phyloP scores from a whole-genome alignment of 2,797 vertebrate genomes.

The Helicolenus hilgendorfi region DNA sequence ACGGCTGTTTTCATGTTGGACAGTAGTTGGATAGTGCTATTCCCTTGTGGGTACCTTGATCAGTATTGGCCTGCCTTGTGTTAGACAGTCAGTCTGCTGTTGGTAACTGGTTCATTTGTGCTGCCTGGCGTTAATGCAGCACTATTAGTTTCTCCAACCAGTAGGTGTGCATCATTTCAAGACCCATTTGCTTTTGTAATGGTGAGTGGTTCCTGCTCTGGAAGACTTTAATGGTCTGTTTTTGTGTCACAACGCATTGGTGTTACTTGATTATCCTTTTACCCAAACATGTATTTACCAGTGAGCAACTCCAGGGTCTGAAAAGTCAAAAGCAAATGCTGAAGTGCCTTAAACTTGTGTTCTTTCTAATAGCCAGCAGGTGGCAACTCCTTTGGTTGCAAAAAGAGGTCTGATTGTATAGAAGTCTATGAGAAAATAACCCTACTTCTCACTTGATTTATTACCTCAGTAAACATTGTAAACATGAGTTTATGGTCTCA shows the following conservation, averaged over 20 bases:
- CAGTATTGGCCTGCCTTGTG: constrained; percentile 24
- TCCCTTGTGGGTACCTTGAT: constrained; percentile 39
- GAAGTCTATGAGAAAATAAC: too few relatives aligned
- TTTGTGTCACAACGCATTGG: neutral
- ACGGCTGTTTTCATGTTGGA: constrained; percentile 49
- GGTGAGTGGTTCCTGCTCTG: neutral
- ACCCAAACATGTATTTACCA: constrained; percentile 8
- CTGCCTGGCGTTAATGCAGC: constrained; percentile 5
- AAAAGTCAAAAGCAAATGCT: too few relatives aligned
- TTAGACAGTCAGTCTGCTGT: constrained; percentile 29
- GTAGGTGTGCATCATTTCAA: constrained; percentile 41
- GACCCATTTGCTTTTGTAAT: constrained; percentile 31
- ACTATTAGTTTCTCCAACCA: constrained; percentile 28
- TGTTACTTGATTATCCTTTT: constrained; percentile 1
- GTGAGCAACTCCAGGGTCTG: too few relatives aligned
- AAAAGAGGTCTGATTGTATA: too few relatives aligned
- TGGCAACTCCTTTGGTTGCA: too few relatives aligned
- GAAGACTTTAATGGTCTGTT: neutral
- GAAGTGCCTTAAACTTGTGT: too few relatives aligned
- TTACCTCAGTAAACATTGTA: too few relatives aligned
- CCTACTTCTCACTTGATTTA: too few relatives aligned
- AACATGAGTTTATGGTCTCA: too few relatives aligned
- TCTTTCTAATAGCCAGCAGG: rapidly evolving
- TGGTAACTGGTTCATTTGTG: constrained; percentile 42
- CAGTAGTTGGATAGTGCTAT: constrained; percentile 13